Conservation (phyloP, 2,113 vertebrate genomes). For the Poicephalus gulielmi region DNA sequence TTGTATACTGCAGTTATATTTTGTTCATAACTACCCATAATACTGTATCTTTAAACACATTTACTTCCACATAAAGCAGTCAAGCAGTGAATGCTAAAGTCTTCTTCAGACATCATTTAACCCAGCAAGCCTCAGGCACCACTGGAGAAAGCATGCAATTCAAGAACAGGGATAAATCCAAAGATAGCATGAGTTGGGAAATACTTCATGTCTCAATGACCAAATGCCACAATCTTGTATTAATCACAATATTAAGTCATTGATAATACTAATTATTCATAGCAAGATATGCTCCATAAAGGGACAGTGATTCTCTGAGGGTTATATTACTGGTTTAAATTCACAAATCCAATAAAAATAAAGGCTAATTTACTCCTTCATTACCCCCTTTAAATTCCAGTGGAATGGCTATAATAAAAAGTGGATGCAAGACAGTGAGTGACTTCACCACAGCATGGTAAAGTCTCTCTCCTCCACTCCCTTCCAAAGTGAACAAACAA, state of each 20-base stretch:
- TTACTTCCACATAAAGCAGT: conserved; percentile 49
- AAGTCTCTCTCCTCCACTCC: neutral
- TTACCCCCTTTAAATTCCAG: neutral
- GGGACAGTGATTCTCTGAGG: neutral
- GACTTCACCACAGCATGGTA: neutral
- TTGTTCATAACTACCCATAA: conserved; percentile 27
- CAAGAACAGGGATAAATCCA: neutral
- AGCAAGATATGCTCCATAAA: neutral
- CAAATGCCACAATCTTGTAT: neutral
- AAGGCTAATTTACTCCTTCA: neutral
- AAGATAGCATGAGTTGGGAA: neutral
- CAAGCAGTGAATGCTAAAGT: conserved; percentile 43
- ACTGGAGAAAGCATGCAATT: neutral
- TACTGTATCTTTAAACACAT: conserved; percentile 31
- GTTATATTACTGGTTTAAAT: neutral
- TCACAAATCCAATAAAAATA: neutral
- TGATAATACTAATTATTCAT: neutral
- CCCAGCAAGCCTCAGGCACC: conserved; percentile 48
- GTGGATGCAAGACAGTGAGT: neutral
- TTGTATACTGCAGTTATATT: neutral
- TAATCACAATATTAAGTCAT: neutral
- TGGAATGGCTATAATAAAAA: neutral
- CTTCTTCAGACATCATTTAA: conserved; percentile 59
- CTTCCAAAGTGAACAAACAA: neutral
- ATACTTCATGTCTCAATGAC: neutral